phyloP scores from a whole-genome alignment of 2,888 invertebrate genomes.

The Oegoconia quadripuncta region DNA sequence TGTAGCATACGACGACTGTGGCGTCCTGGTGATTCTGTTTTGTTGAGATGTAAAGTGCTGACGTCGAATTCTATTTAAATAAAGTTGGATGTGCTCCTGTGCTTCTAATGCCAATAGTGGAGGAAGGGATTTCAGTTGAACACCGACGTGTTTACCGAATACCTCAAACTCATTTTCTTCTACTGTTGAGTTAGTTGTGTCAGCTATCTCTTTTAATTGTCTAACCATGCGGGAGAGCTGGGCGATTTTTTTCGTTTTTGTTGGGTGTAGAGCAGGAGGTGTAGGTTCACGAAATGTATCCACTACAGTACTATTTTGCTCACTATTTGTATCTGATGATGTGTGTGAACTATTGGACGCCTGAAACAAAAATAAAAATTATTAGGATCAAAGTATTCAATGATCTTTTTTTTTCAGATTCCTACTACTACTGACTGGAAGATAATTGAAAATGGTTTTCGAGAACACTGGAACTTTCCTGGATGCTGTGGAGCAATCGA shows the following conservation, averaged over 20 bases:
- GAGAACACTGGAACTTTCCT: constrained; percentile 10
- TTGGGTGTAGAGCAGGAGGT: too few relatives aligned
- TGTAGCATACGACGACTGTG: too few relatives aligned
- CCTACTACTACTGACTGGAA: constrained; percentile 21
- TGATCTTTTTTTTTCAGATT: constrained; percentile 16
- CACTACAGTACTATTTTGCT: constrained; percentile 14
- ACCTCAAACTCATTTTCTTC: constrained; percentile 31
- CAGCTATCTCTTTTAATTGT: constrained; percentile 28
- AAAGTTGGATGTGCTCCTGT: too few relatives aligned
- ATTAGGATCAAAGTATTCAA: not conserved
- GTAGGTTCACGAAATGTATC: not conserved
- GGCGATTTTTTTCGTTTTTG: too few relatives aligned
- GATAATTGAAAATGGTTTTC: constrained; percentile 18
- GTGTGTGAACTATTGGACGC: constrained; percentile 22
- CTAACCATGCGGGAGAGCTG: constrained; percentile 28
- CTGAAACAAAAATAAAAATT: constrained; percentile 22
- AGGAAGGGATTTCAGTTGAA: too few relatives aligned
- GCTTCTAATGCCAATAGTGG: too few relatives aligned
- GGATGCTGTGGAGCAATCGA: constrained; percentile 15
- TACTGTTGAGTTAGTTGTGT: constrained; percentile 27
- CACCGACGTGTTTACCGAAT: constrained; percentile 28
- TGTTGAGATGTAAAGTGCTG: too few relatives aligned
- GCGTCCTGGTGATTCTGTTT: too few relatives aligned
- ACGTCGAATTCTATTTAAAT: too few relatives aligned
- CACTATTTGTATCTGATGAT: constrained; percentile 26